phyloP scores from a whole-genome alignment of 1,140 invertebrate genomes.

The Tetragnatha versicolor region DNA sequence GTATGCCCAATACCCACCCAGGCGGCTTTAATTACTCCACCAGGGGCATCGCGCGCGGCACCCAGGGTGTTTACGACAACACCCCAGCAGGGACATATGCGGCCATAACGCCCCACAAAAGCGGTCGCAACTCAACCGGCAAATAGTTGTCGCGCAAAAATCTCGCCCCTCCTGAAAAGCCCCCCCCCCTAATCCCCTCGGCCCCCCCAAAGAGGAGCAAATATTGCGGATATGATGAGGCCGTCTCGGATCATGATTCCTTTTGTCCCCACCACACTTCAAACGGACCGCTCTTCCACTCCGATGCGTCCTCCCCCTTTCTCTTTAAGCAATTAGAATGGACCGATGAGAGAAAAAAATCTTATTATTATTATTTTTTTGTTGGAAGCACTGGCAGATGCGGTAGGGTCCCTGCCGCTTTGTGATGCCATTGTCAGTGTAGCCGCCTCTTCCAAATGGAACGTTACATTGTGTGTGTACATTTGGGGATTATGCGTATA shows the following conservation, averaged over 20 bases:
- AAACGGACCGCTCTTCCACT: not conserved
- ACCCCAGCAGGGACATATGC: too few relatives aligned
- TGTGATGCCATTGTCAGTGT: not conserved
- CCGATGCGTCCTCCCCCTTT: not conserved
- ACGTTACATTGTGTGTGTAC: slow-evolving; percentile 31
- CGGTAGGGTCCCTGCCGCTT: not conserved
- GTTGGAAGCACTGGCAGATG: slow-evolving; percentile 27
- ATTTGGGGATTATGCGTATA: slow-evolving; percentile 46
- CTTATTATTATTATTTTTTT: slow-evolving; percentile 10
- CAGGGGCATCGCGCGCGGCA: too few relatives aligned
- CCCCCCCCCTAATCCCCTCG: not conserved
- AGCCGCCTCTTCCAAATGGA: slow-evolving; percentile 36
- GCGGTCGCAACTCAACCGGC: slow-evolving; percentile 41
- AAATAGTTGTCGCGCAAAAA: slow-evolving; percentile 46
- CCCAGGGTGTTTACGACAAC: too few relatives aligned
- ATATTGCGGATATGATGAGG: slow-evolving; percentile 56
- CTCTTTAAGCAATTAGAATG: slow-evolving; percentile 40
- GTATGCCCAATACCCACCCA: too few relatives aligned
- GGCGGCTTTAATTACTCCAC: too few relatives aligned
- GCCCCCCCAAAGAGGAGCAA: slow-evolving; percentile 34
- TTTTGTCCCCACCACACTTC: slow-evolving; percentile 31
- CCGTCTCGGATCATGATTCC: slow-evolving; percentile 49
- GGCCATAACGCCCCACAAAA: too few relatives aligned
- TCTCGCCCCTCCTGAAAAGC: slow-evolving; percentile 23
- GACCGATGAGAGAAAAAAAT: not conserved